A percentile compares a stretch with the other conserved stretches of the same genome.
Conservation (phyloP, 2,113 vertebrate genomes). For the Nibea albiflora region DNA sequence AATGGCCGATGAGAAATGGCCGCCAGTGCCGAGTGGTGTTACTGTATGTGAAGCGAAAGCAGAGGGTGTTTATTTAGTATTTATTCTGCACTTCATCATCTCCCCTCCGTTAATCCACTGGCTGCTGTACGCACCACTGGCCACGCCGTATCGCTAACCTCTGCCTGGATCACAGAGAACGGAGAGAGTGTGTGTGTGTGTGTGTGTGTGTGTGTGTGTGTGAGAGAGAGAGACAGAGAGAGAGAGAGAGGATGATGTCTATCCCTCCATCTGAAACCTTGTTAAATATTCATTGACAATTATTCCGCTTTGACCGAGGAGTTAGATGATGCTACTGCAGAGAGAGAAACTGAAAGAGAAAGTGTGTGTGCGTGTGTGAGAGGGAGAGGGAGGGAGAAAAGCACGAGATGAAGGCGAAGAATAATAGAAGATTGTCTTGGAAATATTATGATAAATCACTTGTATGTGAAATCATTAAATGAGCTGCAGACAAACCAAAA, state of each 20-base stretch:
- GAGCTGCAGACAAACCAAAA: slow-evolving; percentile 55
- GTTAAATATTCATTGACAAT: slow-evolving; percentile 90
- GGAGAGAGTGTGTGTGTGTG: slow-evolving; percentile 46
- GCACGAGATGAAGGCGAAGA: slow-evolving; percentile 34
- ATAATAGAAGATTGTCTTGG: slow-evolving; percentile 60
- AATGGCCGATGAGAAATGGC: slow-evolving; percentile 56
- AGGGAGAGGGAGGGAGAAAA: neutral
- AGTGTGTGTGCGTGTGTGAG: slow-evolving; percentile 19
- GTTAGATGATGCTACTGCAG: slow-evolving; percentile 72
- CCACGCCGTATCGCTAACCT: slow-evolving; percentile 73
- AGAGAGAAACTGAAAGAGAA: slow-evolving; percentile 37
- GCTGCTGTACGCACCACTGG: slow-evolving; percentile 77
- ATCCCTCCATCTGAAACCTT: slow-evolving; percentile 83
- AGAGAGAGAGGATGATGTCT: slow-evolving; percentile 71
- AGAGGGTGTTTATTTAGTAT: slow-evolving; percentile 79
- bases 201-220: slow-evolving; percentile 50
- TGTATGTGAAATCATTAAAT: slow-evolving; percentile 72
- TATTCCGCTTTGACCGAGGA: slow-evolving; percentile 85
- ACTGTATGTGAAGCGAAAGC: slow-evolving; percentile 59
- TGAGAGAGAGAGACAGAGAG: slow-evolving; percentile 20
- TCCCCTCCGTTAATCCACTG: slow-evolving; percentile 72
- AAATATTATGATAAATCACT: slow-evolving; percentile 73
- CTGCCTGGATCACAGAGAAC: slow-evolving; percentile 68
- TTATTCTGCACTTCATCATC: slow-evolving; percentile 82
- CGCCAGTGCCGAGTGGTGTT: slow-evolving; percentile 27